Evolutionary conservation across 2,888 invertebrate species (phyloP).

Genomic region (Margaritifera margaritifera): DNA sequence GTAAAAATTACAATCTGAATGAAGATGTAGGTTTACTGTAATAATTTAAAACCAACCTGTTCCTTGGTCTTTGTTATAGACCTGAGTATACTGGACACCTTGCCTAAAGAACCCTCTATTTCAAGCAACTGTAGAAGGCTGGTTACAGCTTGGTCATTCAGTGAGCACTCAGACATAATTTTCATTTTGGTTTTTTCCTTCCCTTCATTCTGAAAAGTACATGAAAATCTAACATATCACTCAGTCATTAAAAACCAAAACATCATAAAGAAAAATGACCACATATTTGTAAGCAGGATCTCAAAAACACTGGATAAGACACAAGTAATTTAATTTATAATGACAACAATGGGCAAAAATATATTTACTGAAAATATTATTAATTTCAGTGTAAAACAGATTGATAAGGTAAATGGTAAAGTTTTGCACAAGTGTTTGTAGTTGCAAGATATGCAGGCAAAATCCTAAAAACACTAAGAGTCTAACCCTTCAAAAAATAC

Average conservation of each 20-base stretch:
- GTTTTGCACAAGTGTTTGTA: no score
- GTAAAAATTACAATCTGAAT: no score
- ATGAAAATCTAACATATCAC: constrained; percentile 35
- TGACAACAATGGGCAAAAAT: no score
- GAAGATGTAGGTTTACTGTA: no score
- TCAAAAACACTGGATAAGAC: no score
- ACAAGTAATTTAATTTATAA: no score
- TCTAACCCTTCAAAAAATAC: no score
- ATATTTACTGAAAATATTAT: no score
- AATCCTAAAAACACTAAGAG: no score
- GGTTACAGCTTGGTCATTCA: constrained; percentile 80
- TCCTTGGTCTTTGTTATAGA: constrained; percentile 82
- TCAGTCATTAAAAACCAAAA: not conserved
- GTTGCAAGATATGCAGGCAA: no score
- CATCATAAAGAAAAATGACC: not conserved
- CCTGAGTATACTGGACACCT: constrained; percentile 78
- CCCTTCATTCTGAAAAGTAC: constrained; percentile 76
- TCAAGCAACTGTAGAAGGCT: constrained; percentile 81
- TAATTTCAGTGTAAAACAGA: no score
- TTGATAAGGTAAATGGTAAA: no score
- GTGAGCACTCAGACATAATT: constrained; percentile 80
- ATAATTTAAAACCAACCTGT: constrained; percentile 74
- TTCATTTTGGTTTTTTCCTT: constrained; percentile 83
- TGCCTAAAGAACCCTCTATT: constrained; percentile 79
- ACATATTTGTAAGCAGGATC: not conserved